Percentiles rank a stretch among this genome's conserved stretches.
phyloP scores from a whole-genome alignment of 2,888 invertebrate species.

The Meiosimyza platycephala region DNA sequence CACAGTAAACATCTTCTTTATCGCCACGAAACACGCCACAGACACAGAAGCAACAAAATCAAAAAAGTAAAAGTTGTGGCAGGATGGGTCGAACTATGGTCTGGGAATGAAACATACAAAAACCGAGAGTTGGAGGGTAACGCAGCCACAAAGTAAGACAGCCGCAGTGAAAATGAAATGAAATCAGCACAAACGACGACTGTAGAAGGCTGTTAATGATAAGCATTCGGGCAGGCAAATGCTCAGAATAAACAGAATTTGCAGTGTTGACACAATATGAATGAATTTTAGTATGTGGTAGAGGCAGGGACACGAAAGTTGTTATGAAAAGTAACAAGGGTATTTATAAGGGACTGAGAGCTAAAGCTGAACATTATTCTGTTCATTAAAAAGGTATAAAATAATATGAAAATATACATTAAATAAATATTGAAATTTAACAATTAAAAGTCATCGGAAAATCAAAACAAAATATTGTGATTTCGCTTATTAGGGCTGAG shows the following conservation, averaged over 20 bases:
- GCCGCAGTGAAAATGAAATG: background rate
- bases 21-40: constrained; percentile 62
- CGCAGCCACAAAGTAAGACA: background rate
- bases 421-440: too few relatives aligned
- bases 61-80: background rate
- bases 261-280: constrained; percentile 8
- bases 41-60: constrained; percentile 5
- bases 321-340: too few relatives aligned
- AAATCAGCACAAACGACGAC: too few relatives aligned
- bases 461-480: too few relatives aligned
- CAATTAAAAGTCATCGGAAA: too few relatives aligned
- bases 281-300: background rate
- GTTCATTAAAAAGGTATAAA: too few relatives aligned
- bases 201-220: constrained; percentile 6
- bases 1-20: constrained; percentile 64
- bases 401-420: too few relatives aligned
- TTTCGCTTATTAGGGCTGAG: too few relatives aligned
- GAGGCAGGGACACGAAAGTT: too few relatives aligned
- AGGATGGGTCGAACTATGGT: background rate
- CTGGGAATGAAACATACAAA: background rate
- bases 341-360: too few relatives aligned
- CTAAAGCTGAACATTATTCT: too few relatives aligned
- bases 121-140: background rate
- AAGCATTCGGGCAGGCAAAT: constrained; percentile 4
- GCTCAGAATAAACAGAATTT: constrained; percentile 5